These are phyloP conservation scores for Eupsilia transversa DNA, from an alignment of 2,888 invertebrate species.

Conservation along the genomic window DNA sequence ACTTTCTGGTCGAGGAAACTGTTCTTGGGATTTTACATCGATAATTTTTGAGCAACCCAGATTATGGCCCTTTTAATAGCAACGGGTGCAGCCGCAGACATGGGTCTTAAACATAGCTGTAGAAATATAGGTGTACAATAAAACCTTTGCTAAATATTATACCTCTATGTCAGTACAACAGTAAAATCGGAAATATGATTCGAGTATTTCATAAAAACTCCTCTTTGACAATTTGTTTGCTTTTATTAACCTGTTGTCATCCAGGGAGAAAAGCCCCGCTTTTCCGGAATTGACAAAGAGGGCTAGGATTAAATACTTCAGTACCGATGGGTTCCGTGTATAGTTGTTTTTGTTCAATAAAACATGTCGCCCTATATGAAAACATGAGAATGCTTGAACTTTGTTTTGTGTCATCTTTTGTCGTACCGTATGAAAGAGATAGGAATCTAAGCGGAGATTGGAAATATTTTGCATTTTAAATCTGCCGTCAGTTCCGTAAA, in stretches of 20 bases:
- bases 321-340: conserved; percentile 16
- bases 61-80: not conserved
- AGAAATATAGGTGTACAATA: not conserved
- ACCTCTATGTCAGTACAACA: not conserved
- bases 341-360: conserved; percentile 30
- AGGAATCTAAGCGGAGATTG: conserved; percentile 12
- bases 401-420: conserved; percentile 32
- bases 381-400: conserved; percentile 31
- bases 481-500: not conserved
- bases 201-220: not conserved
- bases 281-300: conserved; percentile 24
- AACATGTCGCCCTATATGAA: conserved; percentile 35
- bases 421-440: conserved; percentile 22
- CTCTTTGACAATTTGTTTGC: conserved; percentile 31
- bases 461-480: conserved; percentile 3
- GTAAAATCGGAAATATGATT: conserved; percentile 24
- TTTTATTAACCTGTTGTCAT: conserved; percentile 33
- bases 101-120: not conserved
- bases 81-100: not conserved
- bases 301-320: conserved; percentile 35
- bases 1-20: not conserved
- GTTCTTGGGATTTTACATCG: not conserved
- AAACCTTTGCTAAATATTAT: not conserved
- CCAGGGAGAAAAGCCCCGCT: conserved; percentile 10
- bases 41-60: not conserved